phyloP scores from a whole-genome alignment of 2,113 vertebrate species.

The Bubo scandiacus region DNA sequence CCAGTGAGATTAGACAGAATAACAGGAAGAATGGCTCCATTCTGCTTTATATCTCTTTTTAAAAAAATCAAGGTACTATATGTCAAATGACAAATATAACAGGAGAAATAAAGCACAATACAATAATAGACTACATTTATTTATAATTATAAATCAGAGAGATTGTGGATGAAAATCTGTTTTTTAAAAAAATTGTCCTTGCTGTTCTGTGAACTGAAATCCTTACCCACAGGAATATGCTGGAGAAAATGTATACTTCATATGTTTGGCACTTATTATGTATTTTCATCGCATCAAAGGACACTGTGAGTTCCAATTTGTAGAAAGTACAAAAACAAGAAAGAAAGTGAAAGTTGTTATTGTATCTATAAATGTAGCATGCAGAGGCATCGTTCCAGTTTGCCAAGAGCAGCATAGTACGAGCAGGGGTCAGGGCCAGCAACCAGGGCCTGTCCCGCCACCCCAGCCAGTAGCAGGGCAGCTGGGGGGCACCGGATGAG shows the following conservation, averaged over 20 bases:
- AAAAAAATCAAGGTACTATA: neutral
- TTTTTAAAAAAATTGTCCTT: neutral
- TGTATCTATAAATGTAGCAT: neutral
- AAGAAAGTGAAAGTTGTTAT: neutral
- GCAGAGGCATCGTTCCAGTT: neutral
- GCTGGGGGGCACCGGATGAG: accelerated
- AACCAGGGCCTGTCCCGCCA: accelerated
- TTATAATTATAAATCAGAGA: neutral
- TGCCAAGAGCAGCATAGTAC: neutral
- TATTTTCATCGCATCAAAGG: neutral
- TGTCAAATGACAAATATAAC: neutral
- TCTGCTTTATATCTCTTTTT: neutral
- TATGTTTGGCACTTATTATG: neutral
- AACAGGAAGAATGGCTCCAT: neutral
- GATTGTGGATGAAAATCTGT: neutral
- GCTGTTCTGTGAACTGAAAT: neutral
- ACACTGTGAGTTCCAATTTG: neutral
- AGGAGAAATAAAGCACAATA: neutral
- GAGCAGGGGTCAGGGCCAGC: neutral
- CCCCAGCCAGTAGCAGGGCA: neutral
- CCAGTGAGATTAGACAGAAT: neutral
- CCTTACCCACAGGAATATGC: neutral
- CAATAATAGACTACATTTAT: neutral
- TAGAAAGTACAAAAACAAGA: neutral
- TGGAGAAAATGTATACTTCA: neutral